Percentiles rank a stretch among this genome's conserved stretches.
These are phyloP conservation scores for Iselma pallidipennis DNA, from an alignment of 2,888 invertebrate species.

Conservation along the genomic window DNA sequence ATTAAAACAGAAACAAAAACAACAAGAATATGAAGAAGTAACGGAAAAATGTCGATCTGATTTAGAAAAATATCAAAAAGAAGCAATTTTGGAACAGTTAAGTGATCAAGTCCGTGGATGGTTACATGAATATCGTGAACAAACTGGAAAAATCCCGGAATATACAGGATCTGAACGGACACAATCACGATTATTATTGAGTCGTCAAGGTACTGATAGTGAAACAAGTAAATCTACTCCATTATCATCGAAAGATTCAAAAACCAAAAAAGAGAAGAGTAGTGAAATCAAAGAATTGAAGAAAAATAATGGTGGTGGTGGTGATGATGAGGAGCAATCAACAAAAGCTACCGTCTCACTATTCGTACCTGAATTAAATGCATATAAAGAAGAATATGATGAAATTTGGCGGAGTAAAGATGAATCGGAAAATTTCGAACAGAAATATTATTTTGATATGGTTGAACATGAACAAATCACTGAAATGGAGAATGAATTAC, in stretches of 20 bases:
- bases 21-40: constrained; percentile 71
- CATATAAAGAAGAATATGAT: constrained; percentile 75
- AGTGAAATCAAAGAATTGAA: constrained; percentile 62
- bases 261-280: constrained; percentile 75
- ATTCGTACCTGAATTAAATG: constrained; percentile 72
- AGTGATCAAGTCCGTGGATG: constrained; percentile 85
- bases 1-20: constrained; percentile 64
- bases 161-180: constrained; percentile 91
- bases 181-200: constrained; percentile 83
- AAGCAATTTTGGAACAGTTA: constrained; percentile 82
- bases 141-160: constrained; percentile 87
- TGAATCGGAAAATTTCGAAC: constrained; percentile 73
- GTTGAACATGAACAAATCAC: constrained; percentile 81
- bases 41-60: constrained; percentile 65
- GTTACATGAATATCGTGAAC: constrained; percentile 81
- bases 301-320: constrained; percentile 56
- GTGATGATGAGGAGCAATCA: constrained; percentile 68
- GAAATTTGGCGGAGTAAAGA: constrained; percentile 84
- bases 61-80: constrained; percentile 72
- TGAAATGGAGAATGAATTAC: constrained; percentile 81
- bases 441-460: constrained; percentile 79
- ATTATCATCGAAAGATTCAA: constrained; percentile 76
- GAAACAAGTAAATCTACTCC: constrained; percentile 80
- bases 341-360: constrained; percentile 72
- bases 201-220: constrained; percentile 79